Evolutionary conservation across 2,888 invertebrate genomes (phyloP), one percentile per base, ranked within the genome.

Genomic region (Diaperis boleti): DNA sequence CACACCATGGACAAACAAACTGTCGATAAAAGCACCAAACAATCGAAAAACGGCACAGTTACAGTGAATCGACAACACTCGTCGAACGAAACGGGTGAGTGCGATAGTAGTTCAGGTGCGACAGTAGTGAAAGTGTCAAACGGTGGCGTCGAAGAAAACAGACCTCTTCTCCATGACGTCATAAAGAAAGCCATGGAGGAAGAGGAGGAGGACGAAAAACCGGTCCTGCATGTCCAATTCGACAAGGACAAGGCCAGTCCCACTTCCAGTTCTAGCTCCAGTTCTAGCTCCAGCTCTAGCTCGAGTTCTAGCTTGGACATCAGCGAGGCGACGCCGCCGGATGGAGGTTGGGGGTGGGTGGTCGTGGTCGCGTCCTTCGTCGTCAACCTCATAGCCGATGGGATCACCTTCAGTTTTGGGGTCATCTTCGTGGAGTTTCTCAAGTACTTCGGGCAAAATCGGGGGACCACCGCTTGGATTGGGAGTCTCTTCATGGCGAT

Each of bases 291-390:
- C 37, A 52, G 37, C 29, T 26, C 35, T 15, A 54, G 54, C 15
- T 35, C 33, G 31, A 18, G 20, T 15, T 33, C 33, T 8, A 29
- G 31, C 15, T 31, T 88, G 37, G 85, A 86, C 7, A 85, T 87
- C 45, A 84, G 89, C 4, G 90, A 90, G 78, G 87, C 89, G 0
- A 83, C 88, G 13, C 89, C 92, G 0, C 94, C 94, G 1, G 95
- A 95, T 79, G 95, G 94, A 6, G 95, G 95, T 8, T 95, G 92
- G 91, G 95, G 95, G 3, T 96, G 96, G 96, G 91, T 96, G 20
- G 88, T 96, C 49, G 95, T 96, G 0, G 88, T 91, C 64, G 94
- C 94, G 15, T 90, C 94, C 0, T 96, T 96, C 79, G 86, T 95
- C 83, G 91, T 95, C 66, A 95, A 95, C 79, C 85, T 95, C 66